Evolutionary conservation across 2,888 invertebrate species (phyloP).

Genomic region (Chymomyza fuscimana): DNA sequence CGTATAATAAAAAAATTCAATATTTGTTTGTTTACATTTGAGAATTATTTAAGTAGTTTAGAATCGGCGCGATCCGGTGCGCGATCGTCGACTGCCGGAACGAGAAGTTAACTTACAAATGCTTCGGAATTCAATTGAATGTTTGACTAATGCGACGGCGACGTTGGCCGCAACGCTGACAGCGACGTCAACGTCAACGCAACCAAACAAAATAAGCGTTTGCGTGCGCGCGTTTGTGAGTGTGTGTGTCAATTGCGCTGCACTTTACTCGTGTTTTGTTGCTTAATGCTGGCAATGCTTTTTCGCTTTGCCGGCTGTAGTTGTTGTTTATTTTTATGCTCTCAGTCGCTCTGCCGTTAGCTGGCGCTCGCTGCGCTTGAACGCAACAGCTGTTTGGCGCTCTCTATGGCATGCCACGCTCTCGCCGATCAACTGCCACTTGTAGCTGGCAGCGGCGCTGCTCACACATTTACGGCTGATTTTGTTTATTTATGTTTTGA

Average conservation of each 20-base stretch:
- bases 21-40: neutral
- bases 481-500: slow-evolving; percentile 27
- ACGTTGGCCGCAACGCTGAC: neutral
- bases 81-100: slow-evolving; percentile 33
- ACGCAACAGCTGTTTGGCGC: slow-evolving; percentile 8
- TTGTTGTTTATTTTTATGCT: neutral
- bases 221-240: neutral
- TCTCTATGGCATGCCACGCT: neutral
- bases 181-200: slow-evolving; percentile 4
- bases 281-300: slow-evolving; percentile 51
- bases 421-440: slow-evolving; percentile 34
- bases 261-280: slow-evolving; percentile 46
- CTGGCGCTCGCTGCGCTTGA: neutral
- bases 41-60: neutral
- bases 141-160: slow-evolving; percentile 41
- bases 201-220: slow-evolving; percentile 11
- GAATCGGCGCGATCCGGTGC: slow-evolving; percentile 9
- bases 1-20: neutral
- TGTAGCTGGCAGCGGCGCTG: neutral
- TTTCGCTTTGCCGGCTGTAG: slow-evolving; percentile 29
- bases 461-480: slow-evolving; percentile 35
- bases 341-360: slow-evolving; percentile 14
- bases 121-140: slow-evolving; percentile 48
- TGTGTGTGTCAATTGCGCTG: slow-evolving; percentile 59
- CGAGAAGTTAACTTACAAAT: slow-evolving; percentile 3